phyloP scores from a whole-genome alignment of 2,797 vertebrate genomes.

The Salmo trutta region DNA sequence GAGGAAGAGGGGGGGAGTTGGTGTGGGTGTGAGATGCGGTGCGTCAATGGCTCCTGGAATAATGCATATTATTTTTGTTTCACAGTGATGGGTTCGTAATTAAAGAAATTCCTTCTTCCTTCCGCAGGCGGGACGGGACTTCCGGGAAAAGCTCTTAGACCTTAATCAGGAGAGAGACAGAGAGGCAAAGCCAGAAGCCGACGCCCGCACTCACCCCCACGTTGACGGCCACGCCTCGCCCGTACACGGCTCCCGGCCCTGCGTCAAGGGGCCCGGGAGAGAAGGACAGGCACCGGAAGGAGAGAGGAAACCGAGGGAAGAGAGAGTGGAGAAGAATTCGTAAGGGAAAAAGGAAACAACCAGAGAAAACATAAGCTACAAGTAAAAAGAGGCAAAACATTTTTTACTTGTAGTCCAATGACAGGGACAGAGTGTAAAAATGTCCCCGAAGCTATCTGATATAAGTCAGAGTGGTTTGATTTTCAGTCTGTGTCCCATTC shows the following conservation, averaged over 20 bases:
- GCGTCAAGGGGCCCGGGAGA: conserved; percentile 2
- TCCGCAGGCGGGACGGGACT: conserved; percentile 34
- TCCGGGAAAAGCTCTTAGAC: conserved; percentile 65
- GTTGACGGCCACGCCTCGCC: conserved; percentile 60
- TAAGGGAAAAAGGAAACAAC: conserved; percentile 30
- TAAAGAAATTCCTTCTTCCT: conserved; percentile 76
- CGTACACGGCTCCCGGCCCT: conserved; percentile 78
- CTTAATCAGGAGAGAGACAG: conserved; percentile 72
- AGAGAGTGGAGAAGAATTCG: conserved; percentile 28
- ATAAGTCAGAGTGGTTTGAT: background rate
- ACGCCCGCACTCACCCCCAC: conserved; percentile 60
- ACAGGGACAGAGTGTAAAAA: conserved; percentile 43
- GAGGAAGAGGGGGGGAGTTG: conserved; percentile 17
- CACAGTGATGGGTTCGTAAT: conserved; percentile 95
- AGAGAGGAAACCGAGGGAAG: background rate
- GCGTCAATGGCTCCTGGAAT: conserved; percentile 87
- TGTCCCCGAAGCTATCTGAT: conserved; percentile 40
- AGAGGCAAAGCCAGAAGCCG: conserved; percentile 69
- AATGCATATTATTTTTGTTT: conserved; percentile 90
- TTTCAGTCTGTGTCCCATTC: conserved; percentile 30
- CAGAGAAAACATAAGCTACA: conserved; percentile 38
- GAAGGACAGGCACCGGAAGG: background rate
- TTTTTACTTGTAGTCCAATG: conserved; percentile 15
- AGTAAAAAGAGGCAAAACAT: conserved; percentile 29
- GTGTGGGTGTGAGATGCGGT: conserved; percentile 53